phyloP scores from a whole-genome alignment of 2,113 vertebrate species.

The Amphiprion percula region DNA sequence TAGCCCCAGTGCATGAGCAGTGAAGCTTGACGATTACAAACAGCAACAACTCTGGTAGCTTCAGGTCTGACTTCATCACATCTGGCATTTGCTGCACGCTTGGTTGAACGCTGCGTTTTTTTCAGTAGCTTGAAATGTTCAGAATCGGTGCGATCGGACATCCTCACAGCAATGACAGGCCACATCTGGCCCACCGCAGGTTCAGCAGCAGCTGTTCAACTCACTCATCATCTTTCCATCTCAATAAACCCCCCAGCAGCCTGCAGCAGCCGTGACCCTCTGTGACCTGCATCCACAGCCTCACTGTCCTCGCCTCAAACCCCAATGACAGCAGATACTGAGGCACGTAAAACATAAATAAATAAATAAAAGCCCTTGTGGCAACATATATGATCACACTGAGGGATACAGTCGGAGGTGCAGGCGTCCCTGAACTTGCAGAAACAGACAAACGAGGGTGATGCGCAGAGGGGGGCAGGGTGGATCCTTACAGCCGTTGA shows the following conservation, averaged over 20 bases:
- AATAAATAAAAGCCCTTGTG: neutral
- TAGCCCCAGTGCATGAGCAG: neutral
- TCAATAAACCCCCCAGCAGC: conserved; percentile 41
- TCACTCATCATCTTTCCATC: conserved; percentile 33
- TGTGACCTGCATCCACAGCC: conserved; percentile 38
- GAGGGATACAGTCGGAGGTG: neutral
- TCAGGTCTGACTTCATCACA: conserved; percentile 30
- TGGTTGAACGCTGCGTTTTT: conserved; percentile 26
- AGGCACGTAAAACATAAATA: conserved; percentile 28
- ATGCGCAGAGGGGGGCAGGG: conserved; percentile 25
- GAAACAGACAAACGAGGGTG: conserved; percentile 22
- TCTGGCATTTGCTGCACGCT: conserved; percentile 37
- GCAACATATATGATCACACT: neutral
- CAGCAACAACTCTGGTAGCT: conserved; percentile 7
- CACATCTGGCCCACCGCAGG: conserved; percentile 41
- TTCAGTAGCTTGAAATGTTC: conserved; percentile 24
- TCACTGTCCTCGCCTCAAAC: conserved; percentile 13
- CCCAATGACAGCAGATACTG: conserved; percentile 18
- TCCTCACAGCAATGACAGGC: conserved; percentile 10
- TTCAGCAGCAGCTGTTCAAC: conserved; percentile 39
- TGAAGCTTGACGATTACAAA: conserved; percentile 13
- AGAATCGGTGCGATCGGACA: conserved; percentile 26
- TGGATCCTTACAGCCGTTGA: conserved; percentile 94
- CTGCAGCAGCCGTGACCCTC: conserved; percentile 55
- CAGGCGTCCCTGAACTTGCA: conserved; percentile 23